phyloP scores from a whole-genome alignment of 2,113 vertebrate species.

The Neomonachus schauinslandi region DNA sequence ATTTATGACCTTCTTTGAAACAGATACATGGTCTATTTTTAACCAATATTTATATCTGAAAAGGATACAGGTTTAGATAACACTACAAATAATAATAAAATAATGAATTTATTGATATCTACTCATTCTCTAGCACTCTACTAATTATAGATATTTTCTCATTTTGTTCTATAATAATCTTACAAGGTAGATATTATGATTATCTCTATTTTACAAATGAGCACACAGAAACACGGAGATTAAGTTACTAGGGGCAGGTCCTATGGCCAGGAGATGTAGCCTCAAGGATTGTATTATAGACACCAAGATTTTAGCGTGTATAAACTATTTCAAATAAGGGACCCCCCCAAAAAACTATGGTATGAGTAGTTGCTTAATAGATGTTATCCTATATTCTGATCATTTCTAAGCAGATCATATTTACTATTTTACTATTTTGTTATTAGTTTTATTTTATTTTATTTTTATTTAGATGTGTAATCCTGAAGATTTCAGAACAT shows the following conservation, averaged over 20 bases:
- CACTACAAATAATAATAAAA: background rate
- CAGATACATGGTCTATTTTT: background rate
- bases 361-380: background rate
- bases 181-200: background rate
- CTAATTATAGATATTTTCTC: conserved; percentile 1
- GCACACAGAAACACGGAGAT: background rate
- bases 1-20: background rate
- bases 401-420: background rate
- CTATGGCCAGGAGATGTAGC: background rate
- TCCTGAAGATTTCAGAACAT: background rate
- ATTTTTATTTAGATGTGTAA: background rate
- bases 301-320: background rate
- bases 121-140: background rate
- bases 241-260: background rate
- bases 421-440: background rate
- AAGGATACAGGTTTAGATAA: background rate
- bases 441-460: background rate
- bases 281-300: background rate
- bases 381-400: background rate
- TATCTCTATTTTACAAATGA: background rate
- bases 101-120: background rate
- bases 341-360: background rate
- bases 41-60: background rate
- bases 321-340: background rate
- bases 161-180: background rate